Evolutionary conservation across 2,113 vertebrate species (phyloP).

Genomic region (Taxidea taxus): DNA sequence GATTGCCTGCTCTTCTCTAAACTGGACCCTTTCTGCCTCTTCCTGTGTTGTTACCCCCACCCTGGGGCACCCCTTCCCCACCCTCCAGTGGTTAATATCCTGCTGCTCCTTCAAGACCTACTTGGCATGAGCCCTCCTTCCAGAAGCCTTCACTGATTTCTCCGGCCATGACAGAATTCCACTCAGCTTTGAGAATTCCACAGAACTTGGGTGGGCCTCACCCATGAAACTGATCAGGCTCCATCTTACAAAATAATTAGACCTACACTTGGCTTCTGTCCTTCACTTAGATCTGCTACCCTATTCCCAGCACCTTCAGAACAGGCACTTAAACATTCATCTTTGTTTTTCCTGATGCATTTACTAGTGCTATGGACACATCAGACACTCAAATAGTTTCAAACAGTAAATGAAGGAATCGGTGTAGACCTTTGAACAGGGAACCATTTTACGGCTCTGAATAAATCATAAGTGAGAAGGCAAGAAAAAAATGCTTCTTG

Average conservation of each 20-base stretch:
- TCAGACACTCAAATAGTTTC: neutral
- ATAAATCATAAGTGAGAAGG: neutral
- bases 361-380: neutral
- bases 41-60: neutral
- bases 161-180: neutral
- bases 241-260: neutral
- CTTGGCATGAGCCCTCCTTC: neutral
- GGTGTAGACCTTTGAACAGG: neutral
- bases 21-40: neutral
- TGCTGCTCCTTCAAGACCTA: neutral
- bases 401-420: neutral
- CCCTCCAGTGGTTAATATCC: neutral
- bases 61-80: fast-evolving
- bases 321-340: neutral
- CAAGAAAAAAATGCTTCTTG: neutral
- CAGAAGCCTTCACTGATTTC: neutral
- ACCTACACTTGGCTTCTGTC: neutral
- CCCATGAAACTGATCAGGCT: neutral
- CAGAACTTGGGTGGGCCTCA: neutral
- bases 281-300: neutral
- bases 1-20: neutral
- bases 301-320: neutral
- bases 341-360: neutral
- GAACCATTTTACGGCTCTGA: neutral
- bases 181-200: neutral